Evolutionary conservation across 1,140 invertebrate genomes (phyloP).

Genomic region (Bombus vancouverensis): DNA sequence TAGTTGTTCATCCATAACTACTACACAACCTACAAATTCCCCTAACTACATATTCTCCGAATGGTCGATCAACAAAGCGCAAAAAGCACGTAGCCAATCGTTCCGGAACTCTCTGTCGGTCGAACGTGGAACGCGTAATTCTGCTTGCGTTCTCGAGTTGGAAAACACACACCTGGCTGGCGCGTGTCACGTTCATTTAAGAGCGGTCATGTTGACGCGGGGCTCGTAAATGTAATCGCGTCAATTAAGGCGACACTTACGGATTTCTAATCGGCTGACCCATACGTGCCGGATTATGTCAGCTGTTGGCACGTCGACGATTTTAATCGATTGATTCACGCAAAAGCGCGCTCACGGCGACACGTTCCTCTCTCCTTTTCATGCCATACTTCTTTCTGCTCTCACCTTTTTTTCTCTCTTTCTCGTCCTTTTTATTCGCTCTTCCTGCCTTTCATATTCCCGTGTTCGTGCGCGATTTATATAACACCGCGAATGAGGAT

Average conservation of each 20-base stretch:
- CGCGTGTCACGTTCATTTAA: constrained; percentile 40
- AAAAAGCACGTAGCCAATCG: constrained; percentile 2
- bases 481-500: constrained; percentile 29
- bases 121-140: constrained; percentile 10
- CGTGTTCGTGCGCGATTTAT: constrained; percentile 3
- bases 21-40: neutral
- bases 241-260: constrained; percentile 55
- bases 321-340: constrained; percentile 52
- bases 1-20: constrained; percentile 13
- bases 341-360: neutral
- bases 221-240: constrained; percentile 52
- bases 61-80: constrained; percentile 2
- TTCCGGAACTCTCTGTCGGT: neutral
- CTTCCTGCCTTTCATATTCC: too few relatives aligned
- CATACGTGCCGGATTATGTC: constrained; percentile 45
- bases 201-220: constrained; percentile 7
- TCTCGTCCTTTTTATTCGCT: neutral
- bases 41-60: neutral
- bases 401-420: too few relatives aligned
- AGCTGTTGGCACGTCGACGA: constrained; percentile 28
- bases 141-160: neutral
- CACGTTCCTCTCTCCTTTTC: constrained; percentile 1
- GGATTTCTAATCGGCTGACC: constrained; percentile 56
- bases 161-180: constrained; percentile 46
- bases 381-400: neutral